These are phyloP conservation scores for Cataglyphis cursor DNA, from an alignment of 2,888 invertebrate genomes.

Conservation along the genomic window DNA sequence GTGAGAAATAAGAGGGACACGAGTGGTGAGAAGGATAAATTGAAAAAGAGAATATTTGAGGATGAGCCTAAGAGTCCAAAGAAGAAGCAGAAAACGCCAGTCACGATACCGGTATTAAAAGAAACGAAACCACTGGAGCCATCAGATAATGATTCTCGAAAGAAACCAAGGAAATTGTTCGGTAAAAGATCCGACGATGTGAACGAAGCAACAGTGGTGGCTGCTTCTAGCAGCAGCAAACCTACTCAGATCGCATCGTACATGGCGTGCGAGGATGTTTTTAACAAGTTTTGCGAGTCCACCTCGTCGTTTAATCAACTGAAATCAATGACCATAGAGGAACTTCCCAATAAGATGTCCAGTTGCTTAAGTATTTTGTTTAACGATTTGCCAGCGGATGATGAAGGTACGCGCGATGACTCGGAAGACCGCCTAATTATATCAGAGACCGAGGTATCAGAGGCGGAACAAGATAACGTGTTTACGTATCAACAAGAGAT, in stretches of 20 bases:
- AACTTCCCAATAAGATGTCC: constrained; percentile 71
- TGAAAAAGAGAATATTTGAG: constrained; percentile 84
- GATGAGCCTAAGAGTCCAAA: constrained; percentile 85
- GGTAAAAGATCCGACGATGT: constrained; percentile 77
- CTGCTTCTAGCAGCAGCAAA: constrained; percentile 46
- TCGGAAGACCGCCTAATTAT: constrained; percentile 88
- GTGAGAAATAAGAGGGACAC: constrained; percentile 88
- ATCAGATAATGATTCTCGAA: constrained; percentile 68
- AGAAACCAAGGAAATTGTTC: constrained; percentile 79
- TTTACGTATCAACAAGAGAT: constrained; percentile 89
- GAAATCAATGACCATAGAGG: constrained; percentile 76
- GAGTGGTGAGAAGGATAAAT: constrained; percentile 81
- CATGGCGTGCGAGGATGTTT: constrained; percentile 86
- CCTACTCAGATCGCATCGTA: background rate
- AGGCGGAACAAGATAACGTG: constrained; percentile 87
- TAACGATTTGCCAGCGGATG: constrained; percentile 85
- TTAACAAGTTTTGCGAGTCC: constrained; percentile 87
- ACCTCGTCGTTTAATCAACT: constrained; percentile 87
- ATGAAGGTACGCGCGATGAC: constrained; percentile 87
- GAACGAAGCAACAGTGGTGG: background rate
- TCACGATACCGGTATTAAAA: constrained; percentile 65
- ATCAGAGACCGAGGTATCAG: constrained; percentile 90
- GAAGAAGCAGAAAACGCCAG: constrained; percentile 81
- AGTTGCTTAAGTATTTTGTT: constrained; percentile 85
- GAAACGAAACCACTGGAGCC: constrained; percentile 63